Base-by-base conservation (phyloP, 2,888 invertebrate genomes). In the Synergus itoensis region DNA sequence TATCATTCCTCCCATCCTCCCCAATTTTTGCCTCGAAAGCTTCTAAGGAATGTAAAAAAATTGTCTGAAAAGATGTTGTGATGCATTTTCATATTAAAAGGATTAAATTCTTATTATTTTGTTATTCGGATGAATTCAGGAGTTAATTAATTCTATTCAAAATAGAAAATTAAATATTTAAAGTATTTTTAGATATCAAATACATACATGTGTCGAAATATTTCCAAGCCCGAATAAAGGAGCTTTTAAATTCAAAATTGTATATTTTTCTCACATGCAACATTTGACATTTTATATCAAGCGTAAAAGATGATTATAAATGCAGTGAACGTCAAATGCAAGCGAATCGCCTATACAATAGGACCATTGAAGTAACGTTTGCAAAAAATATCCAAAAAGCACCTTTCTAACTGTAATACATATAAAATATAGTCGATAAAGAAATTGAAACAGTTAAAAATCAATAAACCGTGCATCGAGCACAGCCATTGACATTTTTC, bases 401-500 rank as follows among this genome's bases (percentile, higher is more conserved):
- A 4, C 5, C 4, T 21, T 60, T 21, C 1, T 4, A 60, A 12
- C 4, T 21, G 4, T 21, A 60, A 28, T 28, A 28, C 3, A 28
- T 28, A 60, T 60, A 60, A 60, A 60, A 21, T 21, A 21, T 11
- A 21, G 4, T 60, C 60, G 11, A 43, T 12, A 28, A 48, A 69
- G 21, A 45, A 14, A 36, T 3, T 67, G 12, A 28, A 16, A 69
- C 1, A 48, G 3, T 14, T 16, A 48, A 48, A 73, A 73, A 48
- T 36, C 73, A 73, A 73, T 73, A 73, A 53, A 36, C 28, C 73
- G n/a, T 36, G 28, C n/a, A 36, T 16, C 73, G n/a, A n/a, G 28
- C n/a, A 73, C n/a, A 48, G 48, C 36, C 40, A 73, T 73, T 48
- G n/a, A 36, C 36, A n/a, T 28, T 73, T 73, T 73, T 73, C 48